phyloP scores from a whole-genome alignment of 1,140 invertebrate species.

The Cyphomyrmex costatus region DNA sequence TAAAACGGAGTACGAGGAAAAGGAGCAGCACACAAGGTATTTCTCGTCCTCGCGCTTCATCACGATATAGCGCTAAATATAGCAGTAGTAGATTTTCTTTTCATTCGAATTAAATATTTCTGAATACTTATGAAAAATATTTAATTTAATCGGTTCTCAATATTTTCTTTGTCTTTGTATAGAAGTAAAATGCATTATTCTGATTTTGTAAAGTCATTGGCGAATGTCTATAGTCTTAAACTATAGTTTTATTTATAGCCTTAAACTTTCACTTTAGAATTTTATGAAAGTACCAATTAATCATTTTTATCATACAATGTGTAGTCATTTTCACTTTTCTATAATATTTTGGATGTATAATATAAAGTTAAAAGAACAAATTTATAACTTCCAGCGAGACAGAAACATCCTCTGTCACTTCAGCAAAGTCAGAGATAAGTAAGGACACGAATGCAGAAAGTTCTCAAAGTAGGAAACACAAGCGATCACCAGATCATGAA shows the following conservation, averaged over 20 bases:
- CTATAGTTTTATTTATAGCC: no score
- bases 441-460: background rate
- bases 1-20: constrained; percentile 28
- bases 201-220: background rate
- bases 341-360: background rate
- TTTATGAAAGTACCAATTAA: constrained; percentile 12
- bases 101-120: background rate
- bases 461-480: constrained; percentile 31
- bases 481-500: constrained; percentile 55
- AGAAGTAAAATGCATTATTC: background rate
- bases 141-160: background rate
- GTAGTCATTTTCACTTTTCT: background rate
- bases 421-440: background rate
- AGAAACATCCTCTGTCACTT: background rate
- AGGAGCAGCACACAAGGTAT: constrained; percentile 32
- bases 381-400: constrained; percentile 9
- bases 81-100: background rate
- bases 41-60: background rate
- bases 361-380: background rate
- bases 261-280: background rate
- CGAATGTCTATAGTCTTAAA: background rate
- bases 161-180: background rate
- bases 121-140: background rate
- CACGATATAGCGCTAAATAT: background rate
- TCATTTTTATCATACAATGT: background rate